These are phyloP conservation scores for Epicauta chinensis DNA, from an alignment of 1,140 invertebrate genomes.

Conservation along the genomic window DNA sequence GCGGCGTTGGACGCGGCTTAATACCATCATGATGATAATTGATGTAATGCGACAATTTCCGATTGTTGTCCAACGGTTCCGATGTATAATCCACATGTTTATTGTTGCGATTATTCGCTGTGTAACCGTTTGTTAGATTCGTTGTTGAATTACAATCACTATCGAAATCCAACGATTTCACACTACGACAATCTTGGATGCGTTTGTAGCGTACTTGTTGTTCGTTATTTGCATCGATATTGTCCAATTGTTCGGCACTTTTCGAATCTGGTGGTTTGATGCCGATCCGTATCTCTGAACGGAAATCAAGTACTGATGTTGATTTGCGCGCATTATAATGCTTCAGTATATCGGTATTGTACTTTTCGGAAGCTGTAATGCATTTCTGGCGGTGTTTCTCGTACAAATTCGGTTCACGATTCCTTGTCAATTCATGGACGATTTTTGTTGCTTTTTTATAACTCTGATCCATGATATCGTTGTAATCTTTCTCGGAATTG, in stretches of 20 bases:
- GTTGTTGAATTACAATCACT: slow-evolving; percentile 50
- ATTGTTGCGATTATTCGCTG: slow-evolving; percentile 29
- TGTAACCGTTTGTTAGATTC: slow-evolving; percentile 35
- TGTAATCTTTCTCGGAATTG: slow-evolving; percentile 26
- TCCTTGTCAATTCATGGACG: slow-evolving; percentile 38
- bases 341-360: slow-evolving; percentile 36
- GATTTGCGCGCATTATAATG: slow-evolving; percentile 41
- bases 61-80: slow-evolving; percentile 49
- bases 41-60: slow-evolving; percentile 41
- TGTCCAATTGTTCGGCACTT: slow-evolving; percentile 33
- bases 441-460: slow-evolving; percentile 41
- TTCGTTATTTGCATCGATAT: slow-evolving; percentile 17
- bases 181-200: slow-evolving; percentile 50
- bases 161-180: slow-evolving; percentile 61
- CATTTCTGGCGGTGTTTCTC: slow-evolving; percentile 39
- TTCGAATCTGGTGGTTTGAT: slow-evolving; percentile 33
- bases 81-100: slow-evolving; percentile 49
- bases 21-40: slow-evolving; percentile 17
- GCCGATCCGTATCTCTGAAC: slow-evolving; percentile 37
- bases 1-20: slow-evolving; percentile 61
- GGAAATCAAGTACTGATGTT: slow-evolving; percentile 39
- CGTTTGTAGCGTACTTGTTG: slow-evolving; percentile 36
- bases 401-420: slow-evolving; percentile 35
- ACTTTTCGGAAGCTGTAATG: slow-evolving; percentile 40
- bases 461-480: slow-evolving; percentile 37